Percentiles rank a stretch among this genome's conserved stretches.
phyloP scores from a whole-genome alignment of 2,888 invertebrate species.

The Drosophila nr. fundita region DNA sequence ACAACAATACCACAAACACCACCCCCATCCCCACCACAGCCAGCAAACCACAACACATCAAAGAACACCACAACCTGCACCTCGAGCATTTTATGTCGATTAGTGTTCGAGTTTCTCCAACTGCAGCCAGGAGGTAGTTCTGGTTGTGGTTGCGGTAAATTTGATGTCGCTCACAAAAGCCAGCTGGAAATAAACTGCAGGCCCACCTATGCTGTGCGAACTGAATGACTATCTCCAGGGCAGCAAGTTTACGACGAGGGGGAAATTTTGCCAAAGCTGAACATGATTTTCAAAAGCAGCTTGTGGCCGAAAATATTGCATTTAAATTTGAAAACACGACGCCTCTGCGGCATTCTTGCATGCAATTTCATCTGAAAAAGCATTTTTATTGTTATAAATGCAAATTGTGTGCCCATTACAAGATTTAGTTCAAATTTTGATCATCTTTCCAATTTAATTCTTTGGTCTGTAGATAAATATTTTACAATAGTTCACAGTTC shows the following conservation, averaged over 20 bases:
- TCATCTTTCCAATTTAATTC: not conserved
- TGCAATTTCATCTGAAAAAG: not conserved
- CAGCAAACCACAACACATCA: not conserved
- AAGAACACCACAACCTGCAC: not conserved
- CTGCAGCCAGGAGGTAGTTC: slow-evolving; percentile 50
- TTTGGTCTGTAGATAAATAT: not conserved
- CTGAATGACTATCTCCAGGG: not conserved
- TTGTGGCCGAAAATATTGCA: not conserved
- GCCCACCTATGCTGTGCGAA: slow-evolving; percentile 2
- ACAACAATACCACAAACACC: not conserved
- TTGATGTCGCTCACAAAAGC: slow-evolving; percentile 34
- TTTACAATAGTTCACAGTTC: not conserved
- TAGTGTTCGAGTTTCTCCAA: slow-evolving; percentile 6
- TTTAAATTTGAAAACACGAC: not conserved
- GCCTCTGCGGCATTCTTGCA: not conserved
- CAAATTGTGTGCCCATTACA: not conserved
- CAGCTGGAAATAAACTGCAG: slow-evolving; percentile 55
- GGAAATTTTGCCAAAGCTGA: not conserved
- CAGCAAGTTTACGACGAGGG: not conserved
- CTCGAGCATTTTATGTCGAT: slow-evolving; percentile 9
- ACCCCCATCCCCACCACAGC: not conserved
- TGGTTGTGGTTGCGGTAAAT: slow-evolving; percentile 38
- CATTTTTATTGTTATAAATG: not conserved
- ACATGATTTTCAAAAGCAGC: not conserved
- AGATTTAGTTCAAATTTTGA: not conserved